A percentile compares a stretch with the other conserved stretches of the same genome.
These are phyloP conservation scores for Eublepharis macularius DNA, from an alignment of 2,113 vertebrate genomes.

Conservation along the genomic window DNA sequence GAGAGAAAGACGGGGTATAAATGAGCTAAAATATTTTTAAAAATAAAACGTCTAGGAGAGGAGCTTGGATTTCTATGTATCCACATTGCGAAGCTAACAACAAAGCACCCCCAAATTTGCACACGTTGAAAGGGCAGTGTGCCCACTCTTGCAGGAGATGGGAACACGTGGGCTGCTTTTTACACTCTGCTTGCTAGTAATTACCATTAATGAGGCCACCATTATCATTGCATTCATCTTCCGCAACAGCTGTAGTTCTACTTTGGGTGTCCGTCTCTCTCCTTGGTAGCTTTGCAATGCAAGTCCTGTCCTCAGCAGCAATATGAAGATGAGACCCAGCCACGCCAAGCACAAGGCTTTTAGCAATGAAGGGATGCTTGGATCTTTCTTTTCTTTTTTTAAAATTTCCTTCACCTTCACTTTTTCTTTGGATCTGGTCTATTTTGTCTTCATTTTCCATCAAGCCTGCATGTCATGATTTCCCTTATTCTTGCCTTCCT, in stretches of 20 bases:
- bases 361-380: slow-evolving; percentile 54
- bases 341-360: slow-evolving; percentile 46
- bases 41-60: not conserved
- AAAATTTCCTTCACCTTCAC: not conserved
- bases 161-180: slow-evolving; percentile 55
- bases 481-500: not conserved
- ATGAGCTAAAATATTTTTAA: too few relatives aligned
- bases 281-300: slow-evolving; percentile 63
- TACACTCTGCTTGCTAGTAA: slow-evolving; percentile 63
- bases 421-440: not conserved
- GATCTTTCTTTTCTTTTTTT: too few relatives aligned
- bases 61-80: slow-evolving; percentile 33
- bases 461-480: not conserved
- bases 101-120: slow-evolving; percentile 30
- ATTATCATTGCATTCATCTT: slow-evolving; percentile 67
- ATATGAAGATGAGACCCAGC: slow-evolving; percentile 51
- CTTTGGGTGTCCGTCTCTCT: slow-evolving; percentile 71
- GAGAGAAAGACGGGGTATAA: too few relatives aligned
- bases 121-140: slow-evolving; percentile 14
- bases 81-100: slow-evolving; percentile 38
- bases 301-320: slow-evolving; percentile 52
- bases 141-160: slow-evolving; percentile 51
- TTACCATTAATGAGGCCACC: slow-evolving; percentile 69
- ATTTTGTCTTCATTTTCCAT: not conserved
- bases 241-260: slow-evolving; percentile 64